These are phyloP conservation scores for Zaprionus obscuricornis DNA, from an alignment of 2,888 invertebrate species.

Conservation along the genomic window DNA sequence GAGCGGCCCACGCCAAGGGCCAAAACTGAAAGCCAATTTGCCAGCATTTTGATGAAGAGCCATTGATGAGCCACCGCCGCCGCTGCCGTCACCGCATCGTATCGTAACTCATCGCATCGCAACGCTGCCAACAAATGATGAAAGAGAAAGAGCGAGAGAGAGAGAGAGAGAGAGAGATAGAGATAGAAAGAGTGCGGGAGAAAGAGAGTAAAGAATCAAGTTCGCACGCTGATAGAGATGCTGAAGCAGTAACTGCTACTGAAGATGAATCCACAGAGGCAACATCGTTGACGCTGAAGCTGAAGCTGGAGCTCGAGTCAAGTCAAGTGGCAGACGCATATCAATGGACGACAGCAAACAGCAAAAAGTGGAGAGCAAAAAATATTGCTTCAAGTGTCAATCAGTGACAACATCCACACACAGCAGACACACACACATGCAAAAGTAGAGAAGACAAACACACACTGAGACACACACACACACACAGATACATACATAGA, in stretches of 20 bases:
- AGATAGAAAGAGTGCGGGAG: neutral
- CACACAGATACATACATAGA: constrained; percentile 11
- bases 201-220: neutral
- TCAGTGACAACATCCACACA: constrained; percentile 62
- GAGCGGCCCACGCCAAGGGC: constrained; percentile 26
- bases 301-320: constrained; percentile 46
- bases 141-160: neutral
- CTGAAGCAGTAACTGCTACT: constrained; percentile 5
- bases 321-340: constrained; percentile 67
- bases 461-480: constrained; percentile 18
- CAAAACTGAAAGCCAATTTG: constrained; percentile 70
- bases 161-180: neutral
- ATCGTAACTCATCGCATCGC: constrained; percentile 8
- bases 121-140: neutral
- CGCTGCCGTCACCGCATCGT: neutral
- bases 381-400: constrained; percentile 77
- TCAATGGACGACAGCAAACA: constrained; percentile 63
- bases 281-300: constrained; percentile 35
- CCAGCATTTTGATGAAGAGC: constrained; percentile 54
- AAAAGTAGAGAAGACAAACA: constrained; percentile 1
- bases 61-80: constrained; percentile 53
- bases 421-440: constrained; percentile 25
- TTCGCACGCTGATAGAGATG: neutral
- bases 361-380: constrained; percentile 59
- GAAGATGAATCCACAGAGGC: constrained; percentile 27